These are phyloP conservation scores for Xiphorhynchus elegans DNA, from an alignment of 2,113 vertebrate species.

Conservation along the genomic window DNA sequence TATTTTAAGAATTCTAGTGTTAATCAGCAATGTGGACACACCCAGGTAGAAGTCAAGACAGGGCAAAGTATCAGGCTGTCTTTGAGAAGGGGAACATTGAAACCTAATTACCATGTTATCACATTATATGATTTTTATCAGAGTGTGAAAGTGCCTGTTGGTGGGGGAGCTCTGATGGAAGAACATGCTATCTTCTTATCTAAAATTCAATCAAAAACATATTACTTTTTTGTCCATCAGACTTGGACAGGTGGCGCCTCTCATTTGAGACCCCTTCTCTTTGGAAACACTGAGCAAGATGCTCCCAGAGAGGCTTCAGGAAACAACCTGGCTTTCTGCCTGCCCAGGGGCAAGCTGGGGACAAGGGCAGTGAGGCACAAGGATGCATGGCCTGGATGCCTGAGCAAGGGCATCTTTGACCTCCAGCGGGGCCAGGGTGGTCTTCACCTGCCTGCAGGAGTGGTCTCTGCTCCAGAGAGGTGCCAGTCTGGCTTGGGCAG, in stretches of 20 bases:
- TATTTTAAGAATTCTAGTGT: background rate
- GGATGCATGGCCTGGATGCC: fast-evolving
- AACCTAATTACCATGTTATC: background rate
- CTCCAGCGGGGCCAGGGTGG: background rate
- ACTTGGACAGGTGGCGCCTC: background rate
- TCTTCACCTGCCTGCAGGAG: background rate
- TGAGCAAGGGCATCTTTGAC: background rate
- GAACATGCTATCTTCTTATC: background rate
- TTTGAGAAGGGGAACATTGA: background rate
- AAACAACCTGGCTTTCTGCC: background rate
- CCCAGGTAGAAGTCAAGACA: background rate
- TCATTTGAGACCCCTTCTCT: background rate
- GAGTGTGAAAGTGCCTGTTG: background rate
- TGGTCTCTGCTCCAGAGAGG: background rate
- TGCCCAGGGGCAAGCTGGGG: fast-evolving
- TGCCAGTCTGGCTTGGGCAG: background rate
- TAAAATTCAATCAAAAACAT: background rate
- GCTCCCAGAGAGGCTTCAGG: background rate
- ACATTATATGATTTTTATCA: background rate
- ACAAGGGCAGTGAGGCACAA: background rate
- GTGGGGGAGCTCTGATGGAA: background rate
- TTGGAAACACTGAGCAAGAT: background rate
- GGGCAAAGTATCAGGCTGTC: background rate
- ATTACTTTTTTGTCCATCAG: background rate
- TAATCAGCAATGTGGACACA: background rate